Percentiles rank a stretch among this genome's conserved stretches.
Conservation (phyloP, 1,140 invertebrate species). For the Rhopalosiphum maidis region DNA sequence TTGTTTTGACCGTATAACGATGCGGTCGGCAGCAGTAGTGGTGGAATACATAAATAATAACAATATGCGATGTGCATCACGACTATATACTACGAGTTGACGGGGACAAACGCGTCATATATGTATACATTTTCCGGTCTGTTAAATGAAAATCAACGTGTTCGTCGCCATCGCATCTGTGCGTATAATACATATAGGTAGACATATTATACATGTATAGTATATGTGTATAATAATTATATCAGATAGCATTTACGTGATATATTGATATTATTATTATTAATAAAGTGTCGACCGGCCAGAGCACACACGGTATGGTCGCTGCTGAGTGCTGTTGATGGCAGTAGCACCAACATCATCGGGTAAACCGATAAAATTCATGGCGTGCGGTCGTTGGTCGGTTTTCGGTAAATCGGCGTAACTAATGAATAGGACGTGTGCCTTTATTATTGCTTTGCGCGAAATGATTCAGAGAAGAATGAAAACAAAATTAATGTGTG, state of each 20-base stretch:
- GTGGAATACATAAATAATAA: neutral
- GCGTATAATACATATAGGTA: neutral
- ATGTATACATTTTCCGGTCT: constrained; percentile 41
- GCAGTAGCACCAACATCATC: neutral
- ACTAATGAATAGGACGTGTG: constrained; percentile 22
- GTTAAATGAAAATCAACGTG: constrained; percentile 45
- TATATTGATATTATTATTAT: neutral
- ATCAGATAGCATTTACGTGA: neutral
- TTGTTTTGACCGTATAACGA: neutral
- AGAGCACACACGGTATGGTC: neutral
- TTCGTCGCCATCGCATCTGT: neutral
- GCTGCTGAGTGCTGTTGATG: neutral
- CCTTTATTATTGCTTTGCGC: neutral
- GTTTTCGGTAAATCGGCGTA: constrained; percentile 35
- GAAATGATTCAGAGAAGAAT: neutral
- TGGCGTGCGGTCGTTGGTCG: neutral
- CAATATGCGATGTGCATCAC: neutral
- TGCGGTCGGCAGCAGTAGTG: neutral
- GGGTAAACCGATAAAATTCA: constrained; percentile 1
- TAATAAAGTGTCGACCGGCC: neutral
- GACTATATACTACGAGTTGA: neutral
- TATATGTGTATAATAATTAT: neutral
- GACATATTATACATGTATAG: neutral
- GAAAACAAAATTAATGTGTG: neutral
- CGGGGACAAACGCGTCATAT: neutral